Evolutionary conservation across 2,888 invertebrate species (phyloP).

Genomic region (Hoplodrina ambigua): DNA sequence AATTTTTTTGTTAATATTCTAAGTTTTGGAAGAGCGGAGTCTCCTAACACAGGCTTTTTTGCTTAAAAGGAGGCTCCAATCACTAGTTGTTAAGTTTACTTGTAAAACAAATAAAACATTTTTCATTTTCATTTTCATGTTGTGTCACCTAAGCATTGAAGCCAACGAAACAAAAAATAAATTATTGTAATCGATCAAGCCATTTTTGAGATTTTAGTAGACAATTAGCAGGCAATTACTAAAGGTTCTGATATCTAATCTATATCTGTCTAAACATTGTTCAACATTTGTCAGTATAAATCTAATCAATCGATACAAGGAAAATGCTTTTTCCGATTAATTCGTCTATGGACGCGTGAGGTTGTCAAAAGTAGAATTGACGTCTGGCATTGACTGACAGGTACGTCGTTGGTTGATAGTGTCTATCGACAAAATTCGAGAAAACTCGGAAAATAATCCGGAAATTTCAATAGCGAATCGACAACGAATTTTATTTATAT

Average conservation of each 20-base stretch:
- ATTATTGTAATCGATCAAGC: too few relatives aligned
- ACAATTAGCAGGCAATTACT: too few relatives aligned
- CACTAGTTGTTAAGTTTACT: too few relatives aligned
- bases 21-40: too few relatives aligned
- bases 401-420: not conserved
- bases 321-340: constrained; percentile 13
- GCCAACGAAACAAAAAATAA: too few relatives aligned
- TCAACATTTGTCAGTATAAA: not conserved
- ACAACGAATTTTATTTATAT: not conserved
- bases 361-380: constrained; percentile 29
- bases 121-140: too few relatives aligned
- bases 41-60: too few relatives aligned
- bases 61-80: too few relatives aligned
- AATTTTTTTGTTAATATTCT: too few relatives aligned
- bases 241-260: not conserved
- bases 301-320: not conserved
- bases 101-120: too few relatives aligned
- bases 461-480: not conserved
- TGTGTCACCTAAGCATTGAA: too few relatives aligned
- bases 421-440: not conserved
- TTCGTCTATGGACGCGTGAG: constrained; percentile 11
- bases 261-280: not conserved
- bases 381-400: constrained; percentile 30
- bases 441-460: not conserved
- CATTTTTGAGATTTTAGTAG: too few relatives aligned